These are phyloP conservation scores for Holotrichia oblita DNA, from an alignment of 1,140 invertebrate genomes.

Conservation along the genomic window DNA sequence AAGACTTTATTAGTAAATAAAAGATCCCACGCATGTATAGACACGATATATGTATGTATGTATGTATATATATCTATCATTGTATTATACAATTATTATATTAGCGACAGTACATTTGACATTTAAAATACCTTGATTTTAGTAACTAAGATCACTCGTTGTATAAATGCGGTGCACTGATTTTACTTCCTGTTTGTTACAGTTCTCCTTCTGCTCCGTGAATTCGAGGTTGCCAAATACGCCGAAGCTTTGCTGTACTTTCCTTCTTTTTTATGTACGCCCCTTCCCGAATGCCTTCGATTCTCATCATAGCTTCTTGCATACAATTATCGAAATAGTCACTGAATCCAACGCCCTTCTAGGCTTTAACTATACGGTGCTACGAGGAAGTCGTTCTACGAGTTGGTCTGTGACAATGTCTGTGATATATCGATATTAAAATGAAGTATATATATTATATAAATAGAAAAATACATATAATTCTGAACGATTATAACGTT, in stretches of 20 bases:
- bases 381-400: neutral
- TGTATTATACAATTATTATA: neutral
- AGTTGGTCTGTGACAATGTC: conserved; percentile 51
- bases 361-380: conserved; percentile 24
- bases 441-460: conserved; percentile 38
- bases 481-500: neutral
- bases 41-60: too few relatives aligned
- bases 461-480: conserved; percentile 14
- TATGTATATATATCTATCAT: too few relatives aligned
- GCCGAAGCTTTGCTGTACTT: conserved; percentile 41
- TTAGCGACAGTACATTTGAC: neutral
- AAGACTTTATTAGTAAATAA: too few relatives aligned
- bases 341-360: conserved; percentile 30
- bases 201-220: conserved; percentile 47
- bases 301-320: neutral
- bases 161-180: neutral
- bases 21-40: too few relatives aligned
- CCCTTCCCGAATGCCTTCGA: conserved; percentile 9
- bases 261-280: neutral
- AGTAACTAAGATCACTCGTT: neutral
- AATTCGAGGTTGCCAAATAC: conserved; percentile 52
- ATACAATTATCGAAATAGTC: conserved; percentile 25
- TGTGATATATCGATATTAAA: conserved; percentile 49
- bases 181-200: conserved; percentile 44
- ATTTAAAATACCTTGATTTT: neutral